Percentiles rank a stretch among this genome's conserved stretches.
Evolutionary conservation across 2,797 vertebrate species (phyloP).

Genomic region (Craterocephalus amniculus): DNA sequence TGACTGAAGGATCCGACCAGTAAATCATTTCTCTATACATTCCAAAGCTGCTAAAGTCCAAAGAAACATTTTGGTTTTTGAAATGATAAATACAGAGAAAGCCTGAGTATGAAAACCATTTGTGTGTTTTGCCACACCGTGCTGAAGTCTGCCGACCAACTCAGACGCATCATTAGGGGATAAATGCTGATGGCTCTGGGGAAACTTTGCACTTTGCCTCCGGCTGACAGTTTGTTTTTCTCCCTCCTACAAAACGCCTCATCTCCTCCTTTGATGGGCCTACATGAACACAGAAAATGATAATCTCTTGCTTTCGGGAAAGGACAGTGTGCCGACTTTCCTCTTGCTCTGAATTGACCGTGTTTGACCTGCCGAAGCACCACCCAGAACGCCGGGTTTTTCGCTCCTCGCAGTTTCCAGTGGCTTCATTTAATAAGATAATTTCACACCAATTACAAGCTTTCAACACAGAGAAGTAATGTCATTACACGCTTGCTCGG

Average conservation of each 20-base stretch:
- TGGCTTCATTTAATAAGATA: constrained; percentile 69
- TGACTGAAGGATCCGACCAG: background rate
- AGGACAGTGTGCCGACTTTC: constrained; percentile 26
- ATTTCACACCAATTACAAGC: constrained; percentile 74
- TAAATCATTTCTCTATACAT: background rate
- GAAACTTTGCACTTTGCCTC: constrained; percentile 44
- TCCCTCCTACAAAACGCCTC: constrained; percentile 14
- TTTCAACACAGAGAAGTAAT: constrained; percentile 59
- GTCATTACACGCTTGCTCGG: constrained; percentile 66
- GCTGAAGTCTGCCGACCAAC: constrained; percentile 11
- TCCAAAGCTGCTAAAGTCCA: background rate
- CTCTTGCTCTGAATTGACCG: constrained; percentile 28
- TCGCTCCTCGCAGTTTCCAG: constrained; percentile 50
- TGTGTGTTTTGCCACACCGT: constrained; percentile 14
- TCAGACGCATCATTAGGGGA: constrained; percentile 24
- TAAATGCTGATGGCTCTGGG: constrained; percentile 51
- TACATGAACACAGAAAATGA: constrained; percentile 17
- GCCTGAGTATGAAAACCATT: background rate
- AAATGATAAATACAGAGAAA: constrained; percentile 4
- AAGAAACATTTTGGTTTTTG: background rate
- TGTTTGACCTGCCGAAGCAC: constrained; percentile 40
- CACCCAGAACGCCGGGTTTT: constrained; percentile 20
- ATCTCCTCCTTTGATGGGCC: constrained; percentile 38
- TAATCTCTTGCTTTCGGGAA: constrained; percentile 20
- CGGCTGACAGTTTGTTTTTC: constrained; percentile 36